Evolutionary conservation across 2,113 vertebrate genomes (phyloP).

Genomic region (Chloropsis cyanopogon): DNA sequence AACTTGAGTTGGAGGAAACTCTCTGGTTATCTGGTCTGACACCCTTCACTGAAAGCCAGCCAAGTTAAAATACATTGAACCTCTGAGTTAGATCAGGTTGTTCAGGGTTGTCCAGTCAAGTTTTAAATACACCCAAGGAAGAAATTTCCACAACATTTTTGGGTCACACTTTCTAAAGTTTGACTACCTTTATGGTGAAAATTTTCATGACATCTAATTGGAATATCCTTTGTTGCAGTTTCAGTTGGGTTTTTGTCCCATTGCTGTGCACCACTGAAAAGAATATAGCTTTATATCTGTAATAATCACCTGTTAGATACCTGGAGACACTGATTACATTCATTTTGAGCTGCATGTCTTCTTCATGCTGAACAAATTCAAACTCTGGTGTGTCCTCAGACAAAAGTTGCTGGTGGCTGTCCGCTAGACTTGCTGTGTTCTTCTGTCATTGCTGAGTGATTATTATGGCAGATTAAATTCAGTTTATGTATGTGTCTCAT

Average conservation of each 20-base stretch:
- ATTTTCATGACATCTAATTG: neutral
- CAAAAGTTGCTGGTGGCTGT: neutral
- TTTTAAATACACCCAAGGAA: neutral
- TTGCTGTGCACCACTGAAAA: neutral
- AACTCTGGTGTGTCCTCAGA: neutral
- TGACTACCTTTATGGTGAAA: neutral
- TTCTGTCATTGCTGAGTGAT: neutral
- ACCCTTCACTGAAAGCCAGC: neutral
- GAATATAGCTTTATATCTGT: neutral
- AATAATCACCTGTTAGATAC: neutral
- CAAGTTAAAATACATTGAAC: neutral
- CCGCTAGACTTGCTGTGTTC: neutral
- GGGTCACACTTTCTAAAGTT: neutral
- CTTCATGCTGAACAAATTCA: neutral
- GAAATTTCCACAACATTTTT: neutral
- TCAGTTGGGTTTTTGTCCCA: neutral
- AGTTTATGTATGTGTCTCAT: neutral
- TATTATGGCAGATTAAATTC: neutral
- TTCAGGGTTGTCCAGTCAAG: neutral
- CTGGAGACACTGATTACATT: neutral
- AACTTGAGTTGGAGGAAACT: neutral
- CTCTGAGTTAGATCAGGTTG: neutral
- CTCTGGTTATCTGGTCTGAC: neutral
- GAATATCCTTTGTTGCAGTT: neutral
- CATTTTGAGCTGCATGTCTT: neutral